These are phyloP conservation scores for Standfussiana lucernea DNA, from an alignment of 2,888 invertebrate species.

Conservation along the genomic window DNA sequence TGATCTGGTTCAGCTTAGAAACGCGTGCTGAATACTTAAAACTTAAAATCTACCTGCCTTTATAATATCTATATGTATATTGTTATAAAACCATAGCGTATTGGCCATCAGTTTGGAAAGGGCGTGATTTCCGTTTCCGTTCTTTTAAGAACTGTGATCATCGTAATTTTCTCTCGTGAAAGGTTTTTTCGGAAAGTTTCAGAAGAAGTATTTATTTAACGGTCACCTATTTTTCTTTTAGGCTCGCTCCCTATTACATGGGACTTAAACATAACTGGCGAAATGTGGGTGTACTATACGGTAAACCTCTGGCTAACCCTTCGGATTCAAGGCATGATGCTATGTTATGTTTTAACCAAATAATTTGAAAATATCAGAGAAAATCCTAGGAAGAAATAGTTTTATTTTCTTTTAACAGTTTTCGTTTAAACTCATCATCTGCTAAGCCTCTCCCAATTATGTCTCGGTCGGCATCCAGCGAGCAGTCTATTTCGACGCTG, in stretches of 20 bases:
- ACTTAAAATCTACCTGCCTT: not conserved
- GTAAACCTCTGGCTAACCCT: no score
- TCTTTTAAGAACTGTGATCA: not conserved
- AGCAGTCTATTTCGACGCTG: no score
- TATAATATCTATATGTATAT: not conserved
- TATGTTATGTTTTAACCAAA: not conserved
- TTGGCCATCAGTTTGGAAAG: not conserved
- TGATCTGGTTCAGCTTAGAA: conserved; percentile 36
- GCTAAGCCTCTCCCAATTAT: not conserved
- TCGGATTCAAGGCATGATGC: no score
- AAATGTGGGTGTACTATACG: no score
- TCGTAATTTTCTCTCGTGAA: not conserved
- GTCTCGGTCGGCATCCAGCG: not conserved
- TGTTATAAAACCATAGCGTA: no score
- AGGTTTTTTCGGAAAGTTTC: not conserved
- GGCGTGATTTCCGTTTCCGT: not conserved
- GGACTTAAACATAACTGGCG: no score
- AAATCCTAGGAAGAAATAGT: not conserved
- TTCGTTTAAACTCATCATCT: not conserved
- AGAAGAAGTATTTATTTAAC: not conserved
- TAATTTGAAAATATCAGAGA: no score
- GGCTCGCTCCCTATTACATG: no score
- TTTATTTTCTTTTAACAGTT: no score
- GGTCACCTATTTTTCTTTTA: no score
- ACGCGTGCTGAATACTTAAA: conserved; percentile 36